Evolutionary conservation across 2,113 vertebrate genomes (phyloP).

Genomic region (Tonatia bakeri): DNA sequence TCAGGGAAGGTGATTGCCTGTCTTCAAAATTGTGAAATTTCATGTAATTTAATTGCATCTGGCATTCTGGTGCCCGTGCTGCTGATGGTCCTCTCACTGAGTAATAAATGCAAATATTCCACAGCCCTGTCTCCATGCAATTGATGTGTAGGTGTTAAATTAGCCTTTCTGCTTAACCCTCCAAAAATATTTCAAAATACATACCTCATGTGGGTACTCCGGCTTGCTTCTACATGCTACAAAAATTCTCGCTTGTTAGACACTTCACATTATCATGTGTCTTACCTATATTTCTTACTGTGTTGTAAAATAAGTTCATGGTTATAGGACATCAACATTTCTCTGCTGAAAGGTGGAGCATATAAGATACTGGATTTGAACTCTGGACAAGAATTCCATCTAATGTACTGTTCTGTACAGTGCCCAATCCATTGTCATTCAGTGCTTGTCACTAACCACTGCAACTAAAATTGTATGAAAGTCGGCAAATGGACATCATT

Average conservation of each 20-base stretch:
- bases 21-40: constrained; percentile 65
- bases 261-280: constrained; percentile 56
- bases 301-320: constrained; percentile 54
- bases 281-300: constrained; percentile 46
- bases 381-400: neutral
- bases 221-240: constrained; percentile 74
- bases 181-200: constrained; percentile 72
- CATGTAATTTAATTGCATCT: constrained; percentile 55
- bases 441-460: constrained; percentile 26
- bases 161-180: constrained; percentile 72
- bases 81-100: constrained; percentile 41
- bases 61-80: constrained; percentile 23
- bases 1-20: constrained; percentile 35
- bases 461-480: constrained; percentile 33
- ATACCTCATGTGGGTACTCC: constrained; percentile 57
- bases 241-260: constrained; percentile 57
- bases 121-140: constrained; percentile 56
- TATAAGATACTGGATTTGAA: constrained; percentile 19
- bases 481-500: constrained; percentile 12
- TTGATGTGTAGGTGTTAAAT: constrained; percentile 74
- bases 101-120: constrained; percentile 61
- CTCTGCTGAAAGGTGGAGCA: constrained; percentile 27
- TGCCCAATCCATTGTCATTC: neutral
- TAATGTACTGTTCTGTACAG: constrained; percentile 32
- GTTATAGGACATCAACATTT: constrained; percentile 29